A percentile compares a stretch with the other conserved stretches of the same genome.
phyloP scores from a whole-genome alignment of 2,113 vertebrate species.

The Globicephala melas region DNA sequence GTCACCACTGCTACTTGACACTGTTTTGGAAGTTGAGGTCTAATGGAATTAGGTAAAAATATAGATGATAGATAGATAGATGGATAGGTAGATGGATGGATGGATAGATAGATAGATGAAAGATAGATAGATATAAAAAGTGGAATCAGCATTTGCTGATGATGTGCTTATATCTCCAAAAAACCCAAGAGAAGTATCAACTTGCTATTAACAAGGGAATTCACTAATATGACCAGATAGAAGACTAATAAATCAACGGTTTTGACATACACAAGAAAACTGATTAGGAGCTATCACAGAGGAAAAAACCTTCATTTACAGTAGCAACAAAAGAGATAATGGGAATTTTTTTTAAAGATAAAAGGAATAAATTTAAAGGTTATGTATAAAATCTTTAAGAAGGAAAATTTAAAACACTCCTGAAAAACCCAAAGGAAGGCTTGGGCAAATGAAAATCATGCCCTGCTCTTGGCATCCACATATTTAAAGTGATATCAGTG shows the following conservation, averaged over 20 bases:
- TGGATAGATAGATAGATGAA: too few species aligned
- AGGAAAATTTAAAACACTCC: not conserved
- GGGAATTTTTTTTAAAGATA: not conserved
- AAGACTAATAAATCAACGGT: not conserved
- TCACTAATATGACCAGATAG: not conserved
- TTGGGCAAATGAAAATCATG: not conserved
- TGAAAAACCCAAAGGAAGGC: not conserved
- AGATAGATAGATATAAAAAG: not conserved
- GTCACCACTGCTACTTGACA: too few species aligned
- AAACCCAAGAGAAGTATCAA: not conserved
- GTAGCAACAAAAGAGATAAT: not conserved
- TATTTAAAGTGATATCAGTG: not conserved
- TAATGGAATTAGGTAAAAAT: too few species aligned
- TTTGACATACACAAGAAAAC: not conserved
- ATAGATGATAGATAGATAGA: too few species aligned
- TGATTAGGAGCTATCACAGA: not conserved
- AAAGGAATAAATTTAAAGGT: not conserved
- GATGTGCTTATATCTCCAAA: not conserved
- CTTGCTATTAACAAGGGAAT: not conserved
- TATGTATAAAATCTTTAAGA: not conserved
- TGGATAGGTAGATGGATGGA: too few species aligned
- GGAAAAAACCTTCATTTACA: not conserved
- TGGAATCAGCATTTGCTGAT: not conserved
- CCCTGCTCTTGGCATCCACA: not conserved
- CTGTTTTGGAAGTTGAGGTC: too few species aligned